phyloP scores from a whole-genome alignment of 2,113 vertebrate genomes.

The Numida meleagris region DNA sequence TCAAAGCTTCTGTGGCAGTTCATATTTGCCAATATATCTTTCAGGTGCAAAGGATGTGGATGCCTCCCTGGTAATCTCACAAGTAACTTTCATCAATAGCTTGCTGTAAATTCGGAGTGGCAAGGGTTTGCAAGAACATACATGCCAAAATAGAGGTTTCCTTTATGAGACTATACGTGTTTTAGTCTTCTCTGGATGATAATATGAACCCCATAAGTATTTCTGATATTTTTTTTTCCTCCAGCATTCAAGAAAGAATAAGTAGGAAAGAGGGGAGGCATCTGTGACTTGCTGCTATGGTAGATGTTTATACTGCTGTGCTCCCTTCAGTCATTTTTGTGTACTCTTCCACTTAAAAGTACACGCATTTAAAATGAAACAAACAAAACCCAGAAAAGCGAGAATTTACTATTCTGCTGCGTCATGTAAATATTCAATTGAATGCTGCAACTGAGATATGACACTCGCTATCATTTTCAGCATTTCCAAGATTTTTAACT shows the following conservation, averaged over 20 bases:
- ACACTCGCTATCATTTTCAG: not conserved
- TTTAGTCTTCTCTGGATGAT: conserved; percentile 12
- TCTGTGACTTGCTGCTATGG: not conserved
- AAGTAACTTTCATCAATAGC: conserved; percentile 27
- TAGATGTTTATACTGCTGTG: not conserved
- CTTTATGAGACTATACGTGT: not conserved
- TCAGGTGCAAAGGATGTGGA: not conserved
- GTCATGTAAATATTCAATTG: not conserved
- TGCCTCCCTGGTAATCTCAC: conserved; percentile 18
- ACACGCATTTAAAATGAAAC: not conserved
- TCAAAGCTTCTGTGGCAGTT: conserved; percentile 24
- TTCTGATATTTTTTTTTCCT: conserved; percentile 13
- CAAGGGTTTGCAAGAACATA: not conserved
- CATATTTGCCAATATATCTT: conserved; percentile 34
- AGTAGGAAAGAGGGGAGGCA: not conserved
- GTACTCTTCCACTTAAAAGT: not conserved
- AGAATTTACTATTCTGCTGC: not conserved
- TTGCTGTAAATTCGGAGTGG: conserved; percentile 11
- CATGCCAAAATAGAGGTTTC: not conserved
- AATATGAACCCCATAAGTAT: not conserved
- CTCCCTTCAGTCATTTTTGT: not conserved
- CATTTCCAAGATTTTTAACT: not conserved
- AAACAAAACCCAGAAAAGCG: not conserved
- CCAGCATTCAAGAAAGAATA: not conserved
- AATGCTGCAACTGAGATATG: not conserved